Conservation (phyloP, 2,113 vertebrate species). For the Hyperoodon ampullatus region DNA sequence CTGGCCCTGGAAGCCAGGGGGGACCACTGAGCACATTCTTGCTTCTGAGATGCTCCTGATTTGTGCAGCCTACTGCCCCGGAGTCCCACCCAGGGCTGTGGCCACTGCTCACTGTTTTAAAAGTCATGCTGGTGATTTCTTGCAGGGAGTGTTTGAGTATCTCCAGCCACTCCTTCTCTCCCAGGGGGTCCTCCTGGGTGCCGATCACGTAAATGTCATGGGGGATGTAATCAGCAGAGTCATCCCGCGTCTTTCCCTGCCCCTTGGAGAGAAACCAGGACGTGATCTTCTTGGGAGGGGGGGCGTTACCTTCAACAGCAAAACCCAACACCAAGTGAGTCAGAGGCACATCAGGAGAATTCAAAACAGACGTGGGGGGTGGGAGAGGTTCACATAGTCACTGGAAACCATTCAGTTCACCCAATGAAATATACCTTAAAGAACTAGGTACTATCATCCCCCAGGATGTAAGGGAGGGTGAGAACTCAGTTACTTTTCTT, state of each 20-base stretch:
- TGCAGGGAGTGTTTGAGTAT: slow-evolving; percentile 90
- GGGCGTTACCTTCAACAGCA: slow-evolving; percentile 91
- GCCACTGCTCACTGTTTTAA: slow-evolving; percentile 91
- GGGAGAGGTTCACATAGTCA: not conserved
- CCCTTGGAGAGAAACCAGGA: slow-evolving; percentile 99
- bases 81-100: fast-evolving
- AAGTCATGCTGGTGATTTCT: slow-evolving; percentile 94
- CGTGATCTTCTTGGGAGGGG: slow-evolving; percentile 92
- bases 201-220: slow-evolving; percentile 98
- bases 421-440: not conserved
- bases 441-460: not conserved
- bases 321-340: slow-evolving; percentile 80
- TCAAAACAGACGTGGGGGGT: not conserved
- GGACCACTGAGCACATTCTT: not conserved
- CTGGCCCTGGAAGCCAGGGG: not conserved
- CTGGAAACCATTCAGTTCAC: not conserved
- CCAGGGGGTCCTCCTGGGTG: slow-evolving; percentile 95
- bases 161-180: slow-evolving; percentile 96
- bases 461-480: too few species aligned
- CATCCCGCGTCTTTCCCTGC: slow-evolving; percentile 95
- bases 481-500: not conserved
- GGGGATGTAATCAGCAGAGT: slow-evolving; percentile 96
- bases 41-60: not conserved
- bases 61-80: fast-evolving
- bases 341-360: slow-evolving; percentile 36